A percentile compares a stretch with the other conserved stretches of the same genome.
phyloP scores from a whole-genome alignment of 2,113 vertebrate species.

The Chaenocephalus aceratus region DNA sequence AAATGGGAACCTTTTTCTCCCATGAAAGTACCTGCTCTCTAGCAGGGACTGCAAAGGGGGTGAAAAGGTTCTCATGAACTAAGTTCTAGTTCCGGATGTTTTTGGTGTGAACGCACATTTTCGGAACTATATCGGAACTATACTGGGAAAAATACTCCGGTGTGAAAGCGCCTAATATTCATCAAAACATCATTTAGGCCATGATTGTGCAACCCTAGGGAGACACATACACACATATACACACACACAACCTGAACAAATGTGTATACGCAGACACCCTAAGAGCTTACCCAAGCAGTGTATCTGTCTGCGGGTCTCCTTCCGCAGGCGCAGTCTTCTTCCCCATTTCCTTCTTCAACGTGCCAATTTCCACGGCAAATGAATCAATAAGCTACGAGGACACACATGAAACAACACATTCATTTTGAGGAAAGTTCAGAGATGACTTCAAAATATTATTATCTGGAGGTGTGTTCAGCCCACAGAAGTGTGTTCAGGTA shows the following conservation, averaged over 20 bases:
- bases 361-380: constrained; percentile 93
- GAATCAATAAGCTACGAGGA: constrained; percentile 92
- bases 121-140: too few relatives aligned
- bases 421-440: not conserved
- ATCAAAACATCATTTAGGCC: too few relatives aligned
- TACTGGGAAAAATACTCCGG: too few relatives aligned
- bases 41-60: too few relatives aligned
- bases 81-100: too few relatives aligned
- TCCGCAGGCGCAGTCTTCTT: constrained; percentile 79
- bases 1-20: too few relatives aligned
- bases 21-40: too few relatives aligned
- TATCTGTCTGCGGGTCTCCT: constrained; percentile 76
- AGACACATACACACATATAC: not conserved
- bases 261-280: not conserved
- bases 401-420: not conserved
- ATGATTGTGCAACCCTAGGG: too few relatives aligned
- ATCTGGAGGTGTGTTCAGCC: not conserved
- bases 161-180: too few relatives aligned
- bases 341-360: constrained; percentile 95
- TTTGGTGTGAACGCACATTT: too few relatives aligned
- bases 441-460: not conserved
- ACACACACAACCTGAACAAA: not conserved
- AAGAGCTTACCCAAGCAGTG: constrained; percentile 74
- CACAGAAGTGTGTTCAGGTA: not conserved
- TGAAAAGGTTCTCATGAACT: too few relatives aligned